Base-by-base conservation (phyloP, 2,797 vertebrate genomes). In the Petrocephalus sullivani region DNA sequence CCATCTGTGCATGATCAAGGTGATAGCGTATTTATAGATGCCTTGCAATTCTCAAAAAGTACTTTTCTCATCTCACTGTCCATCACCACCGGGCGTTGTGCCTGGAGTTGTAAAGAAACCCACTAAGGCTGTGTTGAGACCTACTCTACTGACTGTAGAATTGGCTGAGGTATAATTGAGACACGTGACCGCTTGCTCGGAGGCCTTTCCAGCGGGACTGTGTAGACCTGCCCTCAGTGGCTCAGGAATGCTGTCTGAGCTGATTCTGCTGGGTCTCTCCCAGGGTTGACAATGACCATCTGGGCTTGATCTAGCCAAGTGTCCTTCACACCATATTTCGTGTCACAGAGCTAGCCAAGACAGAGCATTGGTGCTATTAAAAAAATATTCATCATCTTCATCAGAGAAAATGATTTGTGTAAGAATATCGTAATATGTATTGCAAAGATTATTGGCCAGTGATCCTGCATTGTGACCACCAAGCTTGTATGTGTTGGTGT, bases 181-280 rank as follows among this genome's bases (percentile, higher is more conserved):
- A 67, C 46, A 56, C 28, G 12, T 19, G 64, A 53, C 61, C 8
- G 6, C 61, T 14, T 87, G 64, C 51, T 46, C 12, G 54, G 21
- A 21, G 8, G 0, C 33, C 60, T 71, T 61, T 49, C 56, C 16
- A 37, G n/a, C 7, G 49, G 37, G 12, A 21, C n/a, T 84, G 87
- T 53, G 46, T 37, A 37, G 41, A 53, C 81, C 56, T 88, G 87
- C 6, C 58, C 78, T 87, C n/a, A 7, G 33, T 60, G 21, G 41
- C 81, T 84, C 81, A 78, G 84, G 16, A 85, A 88, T 71, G 67
- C 83, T 53, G 21, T 51, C 85, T 86, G 5, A 58, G 61, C 28
- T 2, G n/a, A 71, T 61, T 88, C 51, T 84, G 49, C 54, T n/a
- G 64, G 53, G 41, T 56, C 23, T 85, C n/a, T 54, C 53, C 51